Conservation (phyloP, 2,888 invertebrate genomes). For the Andrena dorsata region DNA sequence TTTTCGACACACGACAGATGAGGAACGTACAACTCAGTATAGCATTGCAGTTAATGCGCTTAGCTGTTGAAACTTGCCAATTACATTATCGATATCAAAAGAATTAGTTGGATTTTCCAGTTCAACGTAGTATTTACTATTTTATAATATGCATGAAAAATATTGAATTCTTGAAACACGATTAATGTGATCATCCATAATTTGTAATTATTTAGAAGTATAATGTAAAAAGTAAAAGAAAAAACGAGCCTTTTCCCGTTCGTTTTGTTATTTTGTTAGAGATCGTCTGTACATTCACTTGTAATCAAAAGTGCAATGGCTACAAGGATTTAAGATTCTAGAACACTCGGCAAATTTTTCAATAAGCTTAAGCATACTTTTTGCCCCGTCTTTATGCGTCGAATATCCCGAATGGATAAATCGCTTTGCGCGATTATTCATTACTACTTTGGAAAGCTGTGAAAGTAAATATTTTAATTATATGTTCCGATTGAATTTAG, state of each 20-base stretch:
- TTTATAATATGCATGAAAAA: not conserved
- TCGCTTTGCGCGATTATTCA: not conserved
- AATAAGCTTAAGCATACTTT: not conserved
- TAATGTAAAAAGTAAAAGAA: not conserved
- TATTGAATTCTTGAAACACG: constrained; percentile 1
- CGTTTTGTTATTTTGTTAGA: constrained; percentile 1
- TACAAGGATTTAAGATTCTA: not conserved
- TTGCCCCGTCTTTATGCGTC: not conserved
- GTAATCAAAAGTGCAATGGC: not conserved
- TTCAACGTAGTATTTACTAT: not conserved
- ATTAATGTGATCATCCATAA: constrained; percentile 6
- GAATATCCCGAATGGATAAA: too few relatives aligned
- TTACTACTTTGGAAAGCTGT: not conserved
- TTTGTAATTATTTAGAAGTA: constrained; percentile 6
- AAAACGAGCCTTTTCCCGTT: not conserved
- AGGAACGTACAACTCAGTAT: not conserved
- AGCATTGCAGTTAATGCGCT: not conserved
- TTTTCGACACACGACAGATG: constrained; percentile 2
- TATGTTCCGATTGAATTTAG: not conserved
- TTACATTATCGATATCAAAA: not conserved
- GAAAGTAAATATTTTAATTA: not conserved
- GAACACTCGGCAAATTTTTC: not conserved
- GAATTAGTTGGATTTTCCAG: not conserved
- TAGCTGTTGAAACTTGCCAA: constrained; percentile 1
- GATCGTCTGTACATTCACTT: not conserved